Base-by-base conservation (phyloP, 2,888 invertebrate species). In the Atrina japonica region DNA sequence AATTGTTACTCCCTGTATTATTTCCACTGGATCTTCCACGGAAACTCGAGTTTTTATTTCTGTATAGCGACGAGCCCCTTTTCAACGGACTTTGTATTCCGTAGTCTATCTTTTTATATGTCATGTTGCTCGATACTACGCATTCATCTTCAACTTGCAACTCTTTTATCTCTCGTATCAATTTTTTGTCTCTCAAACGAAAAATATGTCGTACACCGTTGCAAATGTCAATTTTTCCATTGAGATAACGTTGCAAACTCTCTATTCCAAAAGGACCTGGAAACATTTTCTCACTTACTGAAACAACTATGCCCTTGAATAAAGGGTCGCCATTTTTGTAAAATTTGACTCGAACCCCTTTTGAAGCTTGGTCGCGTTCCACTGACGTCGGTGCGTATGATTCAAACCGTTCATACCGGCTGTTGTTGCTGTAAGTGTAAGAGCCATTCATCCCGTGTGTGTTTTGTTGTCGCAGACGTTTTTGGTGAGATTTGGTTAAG, bases 191-290 rank as follows among this genome's bases (percentile, higher is more conserved):
- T 27, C 67, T 63, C 16, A 56, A 41, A 16, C 64, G 53, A 27
- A 72, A 72, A 18, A 72, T 50, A n/a, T 50, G 58, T 18, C 66
- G 61, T 1, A 72, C 71, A 6, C 71, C 71, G 23, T 63, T 55
- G 41, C 40, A 45, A 1, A 61, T 60, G 29, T 60, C 53, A n/a
- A 72, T 72, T 47, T 67, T 72, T 6, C 23, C 43, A 14, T 72
- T 66, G 3, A 72, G 50, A 3, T 63, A 52, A 25, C 41, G 30
- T 9, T 52, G 52, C 35, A 72, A 60, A 35, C 67, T 64, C 1
- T 58, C 47, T 9, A 72, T 30, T 0, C 50, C 50, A 35, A 5
- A 7, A 5, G 35, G 35, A 9, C 53, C 43, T 7, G 64, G 64
- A 27, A 67, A 67, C 35, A 58, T 66, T 29, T 64, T 66, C 16